Evolutionary conservation across 2,888 invertebrate genomes (phyloP).

Genomic region (Galeopsomyia nigrocyanea): DNA sequence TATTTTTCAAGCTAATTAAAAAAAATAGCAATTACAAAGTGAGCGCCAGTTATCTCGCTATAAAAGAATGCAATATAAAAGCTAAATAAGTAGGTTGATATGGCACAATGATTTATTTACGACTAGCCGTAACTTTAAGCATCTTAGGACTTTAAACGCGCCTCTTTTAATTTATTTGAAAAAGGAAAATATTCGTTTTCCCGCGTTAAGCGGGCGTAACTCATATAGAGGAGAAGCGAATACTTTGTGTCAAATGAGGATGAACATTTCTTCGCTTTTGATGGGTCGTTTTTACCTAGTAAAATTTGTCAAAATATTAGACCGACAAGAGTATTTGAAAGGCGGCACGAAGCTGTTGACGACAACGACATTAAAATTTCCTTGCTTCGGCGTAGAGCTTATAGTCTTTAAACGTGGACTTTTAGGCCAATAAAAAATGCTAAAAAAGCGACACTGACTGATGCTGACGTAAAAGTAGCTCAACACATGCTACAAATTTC

Average conservation of each 20-base stretch:
- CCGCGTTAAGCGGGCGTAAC: too few species aligned
- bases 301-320: conserved; percentile 34
- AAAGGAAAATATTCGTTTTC: too few species aligned
- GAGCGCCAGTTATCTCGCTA: too few species aligned
- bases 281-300: conserved; percentile 21
- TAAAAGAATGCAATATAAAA: conserved; percentile 7
- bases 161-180: too few species aligned
- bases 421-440: conserved; percentile 17
- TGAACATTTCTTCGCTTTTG: conserved; percentile 23
- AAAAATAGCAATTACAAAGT: too few species aligned
- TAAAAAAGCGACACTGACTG: conserved; percentile 15
- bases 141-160: too few species aligned
- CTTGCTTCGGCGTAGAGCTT: conserved; percentile 10
- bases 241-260: conserved; percentile 14
- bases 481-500: conserved; percentile 3
- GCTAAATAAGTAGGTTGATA: conserved; percentile 11
- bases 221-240: background rate
- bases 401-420: conserved; percentile 10
- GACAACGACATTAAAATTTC: conserved; percentile 25
- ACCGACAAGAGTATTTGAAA: conserved; percentile 20
- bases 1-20: too few species aligned
- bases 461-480: conserved; percentile 16
- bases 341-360: conserved; percentile 1
- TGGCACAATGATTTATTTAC: conserved; percentile 23
- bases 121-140: background rate